phyloP scores from a whole-genome alignment of 2,797 vertebrate genomes.

The Ataeniobius toweri region DNA sequence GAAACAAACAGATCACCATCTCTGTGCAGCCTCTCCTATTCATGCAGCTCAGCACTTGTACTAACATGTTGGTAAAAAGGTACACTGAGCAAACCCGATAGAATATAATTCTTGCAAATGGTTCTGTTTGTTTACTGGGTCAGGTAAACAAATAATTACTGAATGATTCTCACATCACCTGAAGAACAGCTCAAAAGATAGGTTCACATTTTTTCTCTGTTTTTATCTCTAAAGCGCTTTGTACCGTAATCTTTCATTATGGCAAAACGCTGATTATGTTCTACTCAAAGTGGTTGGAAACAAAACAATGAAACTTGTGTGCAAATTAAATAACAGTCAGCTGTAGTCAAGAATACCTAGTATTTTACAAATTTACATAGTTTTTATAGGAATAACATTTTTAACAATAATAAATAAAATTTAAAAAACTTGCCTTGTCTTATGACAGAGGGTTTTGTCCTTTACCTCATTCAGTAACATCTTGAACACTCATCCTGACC shows the following conservation, averaged over 20 bases:
- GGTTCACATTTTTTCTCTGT: slow-evolving; percentile 13
- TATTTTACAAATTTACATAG: background rate
- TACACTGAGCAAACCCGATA: slow-evolving; percentile 60
- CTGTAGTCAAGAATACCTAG: background rate
- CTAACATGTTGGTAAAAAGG: slow-evolving; percentile 60
- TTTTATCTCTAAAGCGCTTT: background rate
- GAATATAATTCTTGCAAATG: background rate
- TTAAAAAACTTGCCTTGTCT: background rate
- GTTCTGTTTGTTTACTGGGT: background rate
- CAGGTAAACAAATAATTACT: background rate
- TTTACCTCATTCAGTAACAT: background rate
- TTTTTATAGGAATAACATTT: background rate
- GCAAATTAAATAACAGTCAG: background rate
- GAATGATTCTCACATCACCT: slow-evolving; percentile 20
- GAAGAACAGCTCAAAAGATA: slow-evolving; percentile 26
- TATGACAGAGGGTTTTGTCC: background rate
- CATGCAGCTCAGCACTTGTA: slow-evolving; percentile 41
- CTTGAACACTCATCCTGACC: background rate
- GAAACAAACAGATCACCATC: slow-evolving; percentile 3
- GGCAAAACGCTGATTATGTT: background rate
- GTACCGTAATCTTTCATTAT: background rate
- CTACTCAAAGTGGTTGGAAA: background rate
- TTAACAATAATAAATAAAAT: no score
- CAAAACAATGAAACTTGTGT: background rate
- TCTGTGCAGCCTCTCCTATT: slow-evolving; percentile 60